phyloP scores from a whole-genome alignment of 1,140 invertebrate genomes.

The Vanessa tameamea region DNA sequence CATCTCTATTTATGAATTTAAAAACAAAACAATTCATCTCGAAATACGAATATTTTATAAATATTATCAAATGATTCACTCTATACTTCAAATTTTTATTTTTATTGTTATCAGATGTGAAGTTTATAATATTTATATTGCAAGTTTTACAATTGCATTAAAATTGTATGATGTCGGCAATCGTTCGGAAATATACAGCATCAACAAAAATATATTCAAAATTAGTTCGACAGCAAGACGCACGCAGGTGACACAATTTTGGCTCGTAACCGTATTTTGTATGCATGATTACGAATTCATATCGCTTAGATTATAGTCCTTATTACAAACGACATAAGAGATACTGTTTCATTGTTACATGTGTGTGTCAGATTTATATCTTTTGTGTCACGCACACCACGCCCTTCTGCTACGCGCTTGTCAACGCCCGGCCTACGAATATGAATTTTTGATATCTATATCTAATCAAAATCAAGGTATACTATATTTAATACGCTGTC shows the following conservation, averaged over 20 bases:
- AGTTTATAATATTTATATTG: too few species aligned
- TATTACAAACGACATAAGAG: neutral
- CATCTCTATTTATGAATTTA: too few species aligned
- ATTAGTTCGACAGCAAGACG: neutral
- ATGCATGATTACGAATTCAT: neutral
- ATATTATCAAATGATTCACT: too few species aligned
- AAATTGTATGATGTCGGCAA: neutral
- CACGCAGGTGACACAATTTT: conserved; percentile 4
- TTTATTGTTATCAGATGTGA: too few species aligned
- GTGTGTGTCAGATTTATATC: conserved; percentile 32
- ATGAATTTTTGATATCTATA: conserved; percentile 10
- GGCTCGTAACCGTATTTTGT: conserved; percentile 1
- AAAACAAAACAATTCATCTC: too few species aligned
- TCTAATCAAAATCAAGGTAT: too few species aligned
- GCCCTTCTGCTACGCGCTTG: conserved; percentile 5
- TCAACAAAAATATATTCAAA: neutral
- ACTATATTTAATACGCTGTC: too few species aligned
- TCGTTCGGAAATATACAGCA: neutral
- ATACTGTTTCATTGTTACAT: neutral
- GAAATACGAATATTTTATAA: too few species aligned
- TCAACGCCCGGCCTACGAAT: conserved; percentile 19
- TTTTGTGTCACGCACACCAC: conserved; percentile 11
- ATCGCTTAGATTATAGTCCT: neutral
- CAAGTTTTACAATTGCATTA: too few species aligned
- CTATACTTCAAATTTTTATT: too few species aligned